Base-by-base conservation (phyloP, 2,113 vertebrate genomes). In the Anas platyrhynchos region DNA sequence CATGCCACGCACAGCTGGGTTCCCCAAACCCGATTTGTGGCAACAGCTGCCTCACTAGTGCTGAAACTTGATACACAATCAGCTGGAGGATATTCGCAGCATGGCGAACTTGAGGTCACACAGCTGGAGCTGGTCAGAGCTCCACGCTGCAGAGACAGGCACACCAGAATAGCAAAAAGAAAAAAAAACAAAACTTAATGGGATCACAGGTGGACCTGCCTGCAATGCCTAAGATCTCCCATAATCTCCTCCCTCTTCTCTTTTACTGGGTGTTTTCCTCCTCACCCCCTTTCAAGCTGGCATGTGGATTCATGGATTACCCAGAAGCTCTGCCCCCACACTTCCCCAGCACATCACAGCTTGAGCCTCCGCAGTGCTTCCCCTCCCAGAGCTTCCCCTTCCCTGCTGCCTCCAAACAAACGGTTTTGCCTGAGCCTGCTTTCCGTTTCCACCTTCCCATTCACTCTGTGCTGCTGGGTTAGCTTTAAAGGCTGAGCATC, bases 301-400 rank as follows among this genome's bases (percentile, higher is more conserved):
- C 84, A 89, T 44, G 81, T 55, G 86, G 87, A 92, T 97, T 91
- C 85, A 58, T n/a, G 26, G 81, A 59, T 93, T 96, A 88, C 92
- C 76, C 86, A 94, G 86, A 56, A 55, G 17, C 90, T 95, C 72
- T 84, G 58, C 80, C 88, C 77, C 79, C 67, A 2, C 82, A 82
- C 31, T 87, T 79, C 74, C 58, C 54, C 78, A 59, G 68, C 32
- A 58, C 3, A 80, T 85, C 73, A 58, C 8, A 5, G 52, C 76
- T 68, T 43, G 86, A 66, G 61, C 18, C 62, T 74, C 82, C 36
- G 9, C 85, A 90, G 52, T 1, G 1, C 68, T 88, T 34, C 58
- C 80, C 50, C 46, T 65, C 62, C 54, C 50, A 11, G 25, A 79
- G 38, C 72, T 61, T 25, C 67, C 52, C 41, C 82, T 78, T 87